Evolutionary conservation across 1,140 invertebrate species (phyloP).

Genomic region (Eurosta solidaginis): DNA sequence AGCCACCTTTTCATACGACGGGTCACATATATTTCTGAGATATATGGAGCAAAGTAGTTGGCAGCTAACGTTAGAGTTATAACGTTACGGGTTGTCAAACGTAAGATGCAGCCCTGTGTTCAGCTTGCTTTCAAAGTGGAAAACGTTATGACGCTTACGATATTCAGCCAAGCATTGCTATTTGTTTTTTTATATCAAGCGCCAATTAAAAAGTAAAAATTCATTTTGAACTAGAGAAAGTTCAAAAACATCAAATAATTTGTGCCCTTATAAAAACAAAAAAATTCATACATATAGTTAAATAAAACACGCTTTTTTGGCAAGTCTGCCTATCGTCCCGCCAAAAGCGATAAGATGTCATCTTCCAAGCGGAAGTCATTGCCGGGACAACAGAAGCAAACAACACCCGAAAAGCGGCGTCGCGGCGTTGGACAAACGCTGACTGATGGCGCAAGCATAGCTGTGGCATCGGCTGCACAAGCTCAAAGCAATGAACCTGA

Average conservation of each 20-base stretch:
- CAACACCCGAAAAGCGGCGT: not conserved
- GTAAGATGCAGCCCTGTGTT: not conserved
- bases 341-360: not conserved
- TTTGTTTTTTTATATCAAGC: constrained; percentile 3
- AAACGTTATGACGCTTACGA: constrained; percentile 22
- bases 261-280: not conserved
- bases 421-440: not conserved
- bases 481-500: not conserved
- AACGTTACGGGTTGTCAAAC: too few species aligned
- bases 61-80: too few species aligned
- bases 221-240: too few species aligned
- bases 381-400: not conserved
- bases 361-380: not conserved
- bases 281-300: not conserved
- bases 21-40: too few species aligned
- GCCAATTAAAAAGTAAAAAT: not conserved
- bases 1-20: too few species aligned
- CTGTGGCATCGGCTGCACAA: not conserved
- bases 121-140: not conserved
- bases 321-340: not conserved
- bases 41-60: too few species aligned
- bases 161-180: not conserved
- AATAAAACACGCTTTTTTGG: not conserved
- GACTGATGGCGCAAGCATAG: not conserved
- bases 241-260: not conserved